phyloP scores from a whole-genome alignment of 1,140 invertebrate species.

The Samia ricini region DNA sequence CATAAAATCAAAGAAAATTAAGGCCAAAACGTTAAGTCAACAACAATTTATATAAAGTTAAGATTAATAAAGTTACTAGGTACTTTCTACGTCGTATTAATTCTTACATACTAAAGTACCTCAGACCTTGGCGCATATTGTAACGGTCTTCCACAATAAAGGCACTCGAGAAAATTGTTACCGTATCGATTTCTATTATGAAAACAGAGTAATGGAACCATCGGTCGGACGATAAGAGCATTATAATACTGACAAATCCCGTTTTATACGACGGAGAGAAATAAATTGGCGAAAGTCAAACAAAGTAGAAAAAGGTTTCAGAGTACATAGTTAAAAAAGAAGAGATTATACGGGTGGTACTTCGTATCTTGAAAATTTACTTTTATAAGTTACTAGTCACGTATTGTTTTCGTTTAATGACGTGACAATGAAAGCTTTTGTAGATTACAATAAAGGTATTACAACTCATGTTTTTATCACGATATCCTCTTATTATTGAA shows the following conservation, averaged over 20 bases:
- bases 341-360: neutral
- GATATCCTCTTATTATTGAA: no score
- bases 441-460: no score
- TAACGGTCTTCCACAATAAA: constrained; percentile 18
- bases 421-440: no score
- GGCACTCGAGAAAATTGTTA: constrained; percentile 32
- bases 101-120: neutral
- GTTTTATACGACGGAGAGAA: constrained; percentile 6
- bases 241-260: constrained; percentile 27
- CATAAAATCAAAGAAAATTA: no score
- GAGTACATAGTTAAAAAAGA: constrained; percentile 1
- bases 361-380: neutral
- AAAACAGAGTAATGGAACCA: constrained; percentile 44
- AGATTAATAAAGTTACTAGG: no score
- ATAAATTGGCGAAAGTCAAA: constrained; percentile 9
- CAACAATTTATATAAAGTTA: no score
- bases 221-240: constrained; percentile 34
- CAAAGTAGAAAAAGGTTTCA: constrained; percentile 3
- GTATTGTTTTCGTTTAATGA: neutral
- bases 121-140: neutral
- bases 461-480: no score
- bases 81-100: no score
- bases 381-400: neutral
- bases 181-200: constrained; percentile 47
- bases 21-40: no score